phyloP scores from a whole-genome alignment of 1,140 invertebrate species.

The Trachymyrmex cornetzi region DNA sequence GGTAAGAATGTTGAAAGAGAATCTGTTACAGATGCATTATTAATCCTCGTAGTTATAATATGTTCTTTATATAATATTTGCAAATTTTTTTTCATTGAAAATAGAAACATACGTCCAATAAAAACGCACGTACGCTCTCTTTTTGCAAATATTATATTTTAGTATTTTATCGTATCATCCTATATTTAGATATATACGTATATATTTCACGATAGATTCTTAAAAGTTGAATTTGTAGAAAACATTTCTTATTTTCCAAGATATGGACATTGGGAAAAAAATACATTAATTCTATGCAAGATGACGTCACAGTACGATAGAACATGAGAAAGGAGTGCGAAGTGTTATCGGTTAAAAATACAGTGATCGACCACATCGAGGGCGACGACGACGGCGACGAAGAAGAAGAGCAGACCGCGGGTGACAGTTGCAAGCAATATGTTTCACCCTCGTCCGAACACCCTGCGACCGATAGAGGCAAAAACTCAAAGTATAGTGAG shows the following conservation, averaged over 20 bases:
- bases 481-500: slow-evolving; percentile 63
- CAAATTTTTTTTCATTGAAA: background rate
- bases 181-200: too few species aligned
- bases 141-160: background rate
- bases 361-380: slow-evolving; percentile 60
- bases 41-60: background rate
- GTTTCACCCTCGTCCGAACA: slow-evolving; percentile 58
- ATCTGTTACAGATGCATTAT: background rate
- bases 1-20: background rate
- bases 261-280: background rate
- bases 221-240: background rate
- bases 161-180: background rate
- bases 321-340: slow-evolving; percentile 5
- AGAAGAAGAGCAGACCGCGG: slow-evolving; percentile 33
- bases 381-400: slow-evolving; percentile 36
- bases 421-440: slow-evolving; percentile 33
- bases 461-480: slow-evolving; percentile 39
- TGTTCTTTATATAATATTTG: background rate
- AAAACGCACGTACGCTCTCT: background rate
- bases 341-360: slow-evolving; percentile 71
- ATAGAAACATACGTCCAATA: background rate
- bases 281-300: slow-evolving; percentile 48
- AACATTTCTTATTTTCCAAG: background rate
- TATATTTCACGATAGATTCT: background rate
- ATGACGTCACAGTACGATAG: slow-evolving; percentile 30